Evolutionary conservation across 1,140 invertebrate species (phyloP), one percentile per base, ranked within the genome.

Genomic region (Globodera ellingtonae): DNA sequence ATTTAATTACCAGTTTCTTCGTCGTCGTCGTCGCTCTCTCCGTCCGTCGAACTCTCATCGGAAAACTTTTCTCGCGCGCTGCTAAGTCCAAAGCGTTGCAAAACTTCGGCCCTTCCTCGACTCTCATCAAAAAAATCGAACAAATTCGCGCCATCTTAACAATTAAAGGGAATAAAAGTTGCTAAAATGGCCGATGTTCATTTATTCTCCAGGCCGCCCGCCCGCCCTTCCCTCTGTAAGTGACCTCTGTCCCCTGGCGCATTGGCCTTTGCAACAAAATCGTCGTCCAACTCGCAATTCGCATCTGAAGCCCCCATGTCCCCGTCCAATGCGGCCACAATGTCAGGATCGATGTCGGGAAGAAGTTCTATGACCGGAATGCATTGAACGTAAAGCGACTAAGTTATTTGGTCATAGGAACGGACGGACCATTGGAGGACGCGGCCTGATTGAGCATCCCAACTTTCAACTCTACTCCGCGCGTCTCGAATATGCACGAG

Each of bases 381-480:
- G 6, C 8, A 15, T 35, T 35, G 35, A 35, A 35, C 35, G 35
- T 35, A 35, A 35, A 35, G 35, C 35, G 35, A 35, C 1, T 35
- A 78, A 47, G 82, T 89, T 93, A 70, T 44, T 70, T 6, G 35
- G 35, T 10, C 24, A 70, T 24, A 44, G 10, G 6, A 3, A 3
- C 59, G 0, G 67, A 70, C 8, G 7, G 70, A 81, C 93, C 94
- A 86, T 75, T 81, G 90, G 91, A 87, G 92, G 92, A 93, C 18
- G 94, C 94, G 80, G 94, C 94, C 91, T 94, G 95, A 87, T 96
- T 96, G 0, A 97, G 90, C 83, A 98, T 91, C 10, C 95, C 95
- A 83, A 95, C 92, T 88, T 94, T 92, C 90, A 96, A 95, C 90
- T 96, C 94, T 10, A 94, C 92, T 86, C 93, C 92, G 9, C 95